Evolutionary conservation across 2,113 vertebrate species (phyloP).

Genomic region (Sprattus sprattus): DNA sequence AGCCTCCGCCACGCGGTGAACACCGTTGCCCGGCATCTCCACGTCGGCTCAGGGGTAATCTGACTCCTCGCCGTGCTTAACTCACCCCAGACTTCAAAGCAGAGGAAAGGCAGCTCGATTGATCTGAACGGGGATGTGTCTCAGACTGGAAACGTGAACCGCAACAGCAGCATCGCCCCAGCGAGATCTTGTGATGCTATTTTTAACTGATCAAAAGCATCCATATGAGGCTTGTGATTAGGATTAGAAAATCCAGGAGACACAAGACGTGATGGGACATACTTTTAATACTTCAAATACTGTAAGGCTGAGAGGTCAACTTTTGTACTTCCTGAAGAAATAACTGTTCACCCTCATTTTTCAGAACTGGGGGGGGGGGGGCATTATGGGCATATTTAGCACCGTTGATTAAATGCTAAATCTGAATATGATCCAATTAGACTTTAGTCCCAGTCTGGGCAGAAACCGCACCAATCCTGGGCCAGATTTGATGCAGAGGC

Average conservation of each 20-base stretch:
- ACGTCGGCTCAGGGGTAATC: slow-evolving; percentile 64
- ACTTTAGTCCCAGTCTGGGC: background rate
- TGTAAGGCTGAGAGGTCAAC: background rate
- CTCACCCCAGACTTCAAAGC: slow-evolving; percentile 73
- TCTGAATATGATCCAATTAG: background rate
- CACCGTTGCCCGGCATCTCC: slow-evolving; percentile 56
- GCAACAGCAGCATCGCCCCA: slow-evolving; percentile 53
- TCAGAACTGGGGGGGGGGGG: background rate
- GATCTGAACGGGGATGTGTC: slow-evolving; percentile 70
- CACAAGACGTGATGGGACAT: background rate
- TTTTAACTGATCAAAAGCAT: slow-evolving; percentile 52
- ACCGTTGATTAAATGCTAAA: background rate
- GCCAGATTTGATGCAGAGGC: background rate
- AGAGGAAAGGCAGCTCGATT: slow-evolving; percentile 72
- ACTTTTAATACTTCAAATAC: background rate
- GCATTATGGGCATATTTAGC: background rate
- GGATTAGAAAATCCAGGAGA: slow-evolving; percentile 42
- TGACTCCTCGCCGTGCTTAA: slow-evolving; percentile 75
- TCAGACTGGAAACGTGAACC: slow-evolving; percentile 63
- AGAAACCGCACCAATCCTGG: too few relatives aligned
- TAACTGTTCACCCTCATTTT: background rate
- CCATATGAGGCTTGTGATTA: slow-evolving; percentile 48
- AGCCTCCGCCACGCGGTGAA: slow-evolving; percentile 37
- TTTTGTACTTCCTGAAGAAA: background rate
- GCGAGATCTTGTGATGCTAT: slow-evolving; percentile 66